phyloP scores from a whole-genome alignment of 1,140 invertebrate genomes.

The Medauroidea extradentata region DNA sequence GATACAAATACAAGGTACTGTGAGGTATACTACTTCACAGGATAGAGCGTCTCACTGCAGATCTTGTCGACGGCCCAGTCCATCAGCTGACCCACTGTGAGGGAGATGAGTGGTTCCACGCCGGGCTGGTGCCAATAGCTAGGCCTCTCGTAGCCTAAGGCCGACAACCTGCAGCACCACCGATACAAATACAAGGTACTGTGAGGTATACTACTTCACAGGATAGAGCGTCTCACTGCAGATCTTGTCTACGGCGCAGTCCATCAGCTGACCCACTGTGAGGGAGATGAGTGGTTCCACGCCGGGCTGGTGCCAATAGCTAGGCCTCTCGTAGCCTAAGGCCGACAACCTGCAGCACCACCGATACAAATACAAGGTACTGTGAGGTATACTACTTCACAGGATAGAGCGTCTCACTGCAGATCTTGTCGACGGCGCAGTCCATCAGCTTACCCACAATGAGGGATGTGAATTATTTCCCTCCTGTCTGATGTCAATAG shows the following conservation, averaged over 20 bases:
- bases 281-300: constrained; percentile 25
- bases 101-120: constrained; percentile 24
- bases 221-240: no score
- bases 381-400: no score
- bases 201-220: no score
- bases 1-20: no score
- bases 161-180: no score
- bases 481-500: constrained; percentile 29
- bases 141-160: not conserved
- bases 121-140: constrained; percentile 33
- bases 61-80: constrained; percentile 30
- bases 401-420: no score
- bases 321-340: constrained; percentile 11
- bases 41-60: no score
- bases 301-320: constrained; percentile 31
- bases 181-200: no score
- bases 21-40: no score
- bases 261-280: constrained; percentile 39
- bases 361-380: no score
- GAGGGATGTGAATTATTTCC: constrained; percentile 24
- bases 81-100: constrained; percentile 38
- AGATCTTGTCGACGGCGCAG: constrained; percentile 27
- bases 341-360: no score
- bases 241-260: constrained; percentile 30
- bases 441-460: constrained; percentile 40